These are phyloP conservation scores for Parasteatoda lunata DNA, from an alignment of 2,888 invertebrate genomes.

Conservation along the genomic window DNA sequence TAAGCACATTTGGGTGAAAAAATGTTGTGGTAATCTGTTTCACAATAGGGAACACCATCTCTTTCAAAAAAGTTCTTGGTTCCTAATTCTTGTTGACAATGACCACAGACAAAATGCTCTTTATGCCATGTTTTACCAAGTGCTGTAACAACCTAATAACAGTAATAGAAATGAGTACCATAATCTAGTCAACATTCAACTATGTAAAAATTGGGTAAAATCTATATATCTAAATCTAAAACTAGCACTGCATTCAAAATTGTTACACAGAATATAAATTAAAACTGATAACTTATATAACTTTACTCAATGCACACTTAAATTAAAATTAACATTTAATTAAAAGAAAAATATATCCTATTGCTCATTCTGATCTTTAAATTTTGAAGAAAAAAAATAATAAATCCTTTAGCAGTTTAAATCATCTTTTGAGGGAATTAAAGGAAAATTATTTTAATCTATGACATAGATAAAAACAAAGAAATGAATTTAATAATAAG, in stretches of 20 bases:
- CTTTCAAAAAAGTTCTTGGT: slow-evolving; percentile 99
- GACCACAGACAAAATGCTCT: slow-evolving; percentile 98
- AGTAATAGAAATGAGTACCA: not conserved
- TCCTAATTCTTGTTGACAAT: slow-evolving; percentile 96
- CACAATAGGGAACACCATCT: slow-evolving; percentile 97
- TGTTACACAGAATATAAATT: no score
- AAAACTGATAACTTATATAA: no score
- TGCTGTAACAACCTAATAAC: slow-evolving; percentile 88
- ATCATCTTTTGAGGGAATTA: no score
- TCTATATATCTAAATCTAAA: no score
- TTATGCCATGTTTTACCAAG: slow-evolving; percentile 99
- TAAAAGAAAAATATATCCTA: not conserved
- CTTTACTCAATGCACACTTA: no score
- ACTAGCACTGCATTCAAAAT: no score
- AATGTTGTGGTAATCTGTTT: slow-evolving; percentile 97
- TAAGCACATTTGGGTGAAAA: slow-evolving; percentile 99
- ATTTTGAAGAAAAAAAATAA: slow-evolving; percentile 6
- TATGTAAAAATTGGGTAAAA: no score
- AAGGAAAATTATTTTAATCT: no score
- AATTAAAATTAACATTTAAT: no score
- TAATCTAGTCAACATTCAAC: no score
- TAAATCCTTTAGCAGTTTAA: not conserved
- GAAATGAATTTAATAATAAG: no score
- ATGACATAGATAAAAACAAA: no score
- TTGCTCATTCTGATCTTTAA: not conserved